Percentiles rank a stretch among this genome's conserved stretches.
These are phyloP conservation scores for Rhea americana DNA, from an alignment of 2,113 vertebrate species.

Conservation along the genomic window DNA sequence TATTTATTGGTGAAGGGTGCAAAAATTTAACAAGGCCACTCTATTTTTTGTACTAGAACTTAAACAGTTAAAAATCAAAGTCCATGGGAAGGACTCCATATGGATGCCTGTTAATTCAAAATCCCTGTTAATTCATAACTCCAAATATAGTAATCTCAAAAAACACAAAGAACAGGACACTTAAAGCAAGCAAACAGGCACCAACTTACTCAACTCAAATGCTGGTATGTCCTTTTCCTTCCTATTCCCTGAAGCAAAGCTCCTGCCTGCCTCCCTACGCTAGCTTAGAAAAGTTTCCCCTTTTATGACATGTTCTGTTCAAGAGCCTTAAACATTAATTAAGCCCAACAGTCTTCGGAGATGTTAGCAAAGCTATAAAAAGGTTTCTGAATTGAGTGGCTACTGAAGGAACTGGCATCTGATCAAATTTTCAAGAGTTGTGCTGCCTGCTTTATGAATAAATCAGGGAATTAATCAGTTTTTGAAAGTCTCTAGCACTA, in stretches of 20 bases:
- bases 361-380: constrained; percentile 54
- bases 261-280: background rate
- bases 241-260: background rate
- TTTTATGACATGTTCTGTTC: constrained; percentile 10
- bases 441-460: constrained; percentile 52
- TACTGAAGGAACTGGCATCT: constrained; percentile 61
- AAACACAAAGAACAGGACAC: background rate
- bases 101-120: background rate
- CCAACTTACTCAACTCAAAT: background rate
- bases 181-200: background rate
- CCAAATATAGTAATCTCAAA: background rate
- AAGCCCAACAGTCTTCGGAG: constrained; percentile 51
- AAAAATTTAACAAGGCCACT: background rate
- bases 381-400: constrained; percentile 24
- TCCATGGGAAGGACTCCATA: background rate
- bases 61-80: background rate
- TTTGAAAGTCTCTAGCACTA: constrained; percentile 17
- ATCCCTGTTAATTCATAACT: background rate
- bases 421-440: constrained; percentile 64
- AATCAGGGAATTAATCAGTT: constrained; percentile 33
- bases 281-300: background rate
- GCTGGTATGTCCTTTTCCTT: background rate
- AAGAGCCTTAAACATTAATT: constrained; percentile 52
- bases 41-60: background rate
- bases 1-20: background rate